Percentiles rank a stretch among this genome's conserved stretches.
phyloP scores from a whole-genome alignment of 2,113 vertebrate genomes.

The Gallinago undulata region DNA sequence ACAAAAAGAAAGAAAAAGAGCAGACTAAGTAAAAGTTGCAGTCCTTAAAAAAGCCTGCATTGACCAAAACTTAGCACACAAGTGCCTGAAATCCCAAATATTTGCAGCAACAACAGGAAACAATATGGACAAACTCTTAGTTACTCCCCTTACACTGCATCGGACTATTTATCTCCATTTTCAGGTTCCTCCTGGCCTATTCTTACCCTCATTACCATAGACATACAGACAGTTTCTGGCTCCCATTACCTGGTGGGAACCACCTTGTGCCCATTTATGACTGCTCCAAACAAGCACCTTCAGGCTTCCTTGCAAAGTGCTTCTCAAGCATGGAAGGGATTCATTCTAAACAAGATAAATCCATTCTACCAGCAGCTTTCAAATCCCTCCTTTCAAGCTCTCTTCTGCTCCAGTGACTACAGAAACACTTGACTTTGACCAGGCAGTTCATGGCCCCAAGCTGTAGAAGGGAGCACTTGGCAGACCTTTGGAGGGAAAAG shows the following conservation, averaged over 20 bases:
- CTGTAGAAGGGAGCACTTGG: not conserved
- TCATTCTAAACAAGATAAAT: not conserved
- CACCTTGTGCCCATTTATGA: not conserved
- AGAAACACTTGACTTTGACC: not conserved
- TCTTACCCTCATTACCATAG: not conserved
- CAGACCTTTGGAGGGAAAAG: not conserved
- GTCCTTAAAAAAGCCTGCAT: not conserved
- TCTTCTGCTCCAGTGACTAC: not conserved
- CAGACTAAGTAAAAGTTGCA: not conserved
- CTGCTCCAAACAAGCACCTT: not conserved
- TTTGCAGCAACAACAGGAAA: not conserved
- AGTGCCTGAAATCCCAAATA: not conserved
- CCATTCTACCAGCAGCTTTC: not conserved
- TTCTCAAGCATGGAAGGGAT: not conserved
- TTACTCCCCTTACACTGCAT: not conserved
- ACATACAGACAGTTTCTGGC: not conserved
- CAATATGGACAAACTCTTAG: not conserved
- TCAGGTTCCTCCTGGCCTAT: not conserved
- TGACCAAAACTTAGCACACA: not conserved
- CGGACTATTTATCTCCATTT: not conserved
- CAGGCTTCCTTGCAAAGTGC: not conserved
- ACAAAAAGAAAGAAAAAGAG: not conserved
- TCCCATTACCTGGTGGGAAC: not conserved
- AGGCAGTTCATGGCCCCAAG: not conserved
- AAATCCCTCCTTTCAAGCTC: not conserved